phyloP scores from a whole-genome alignment of 2,888 invertebrate species.

The Drosophila melanosoma region DNA sequence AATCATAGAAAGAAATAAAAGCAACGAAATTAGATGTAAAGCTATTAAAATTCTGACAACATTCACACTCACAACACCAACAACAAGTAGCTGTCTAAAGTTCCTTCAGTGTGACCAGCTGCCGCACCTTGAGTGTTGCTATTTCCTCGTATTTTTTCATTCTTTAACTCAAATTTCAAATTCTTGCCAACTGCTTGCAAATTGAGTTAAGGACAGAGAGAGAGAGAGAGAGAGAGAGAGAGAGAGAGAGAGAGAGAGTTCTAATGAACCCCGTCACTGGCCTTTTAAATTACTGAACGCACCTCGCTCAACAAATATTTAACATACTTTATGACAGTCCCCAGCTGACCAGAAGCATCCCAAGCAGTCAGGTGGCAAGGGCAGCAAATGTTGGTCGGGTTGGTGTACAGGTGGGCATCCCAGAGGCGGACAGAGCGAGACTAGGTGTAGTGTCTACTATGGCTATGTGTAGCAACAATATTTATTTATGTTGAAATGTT shows the following conservation, averaged over 20 bases:
- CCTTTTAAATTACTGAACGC: constrained; percentile 50
- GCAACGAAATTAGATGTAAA: constrained; percentile 6
- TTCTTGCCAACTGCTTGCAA: constrained; percentile 15
- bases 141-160: background rate
- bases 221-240: constrained; percentile 15
- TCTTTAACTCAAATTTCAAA: constrained; percentile 9
- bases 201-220: constrained; percentile 36
- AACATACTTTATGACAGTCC: constrained; percentile 71
- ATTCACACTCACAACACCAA: constrained; percentile 9
- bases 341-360: constrained; percentile 64
- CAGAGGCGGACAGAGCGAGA: constrained; percentile 36
- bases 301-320: constrained; percentile 74
- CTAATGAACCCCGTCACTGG: constrained; percentile 52
- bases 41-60: constrained; percentile 55
- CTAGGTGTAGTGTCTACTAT: constrained; percentile 64
- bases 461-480: constrained; percentile 53
- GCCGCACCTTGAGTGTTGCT: background rate
- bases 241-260: constrained; percentile 21
- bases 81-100: constrained; percentile 18
- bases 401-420: constrained; percentile 22
- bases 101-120: constrained; percentile 23
- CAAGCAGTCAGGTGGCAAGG: constrained; percentile 32
- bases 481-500: constrained; percentile 66
- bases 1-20: constrained; percentile 20
- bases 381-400: background rate